Base-by-base conservation (phyloP, 2,888 invertebrate genomes). In the Adelognathus sp. region DNA sequence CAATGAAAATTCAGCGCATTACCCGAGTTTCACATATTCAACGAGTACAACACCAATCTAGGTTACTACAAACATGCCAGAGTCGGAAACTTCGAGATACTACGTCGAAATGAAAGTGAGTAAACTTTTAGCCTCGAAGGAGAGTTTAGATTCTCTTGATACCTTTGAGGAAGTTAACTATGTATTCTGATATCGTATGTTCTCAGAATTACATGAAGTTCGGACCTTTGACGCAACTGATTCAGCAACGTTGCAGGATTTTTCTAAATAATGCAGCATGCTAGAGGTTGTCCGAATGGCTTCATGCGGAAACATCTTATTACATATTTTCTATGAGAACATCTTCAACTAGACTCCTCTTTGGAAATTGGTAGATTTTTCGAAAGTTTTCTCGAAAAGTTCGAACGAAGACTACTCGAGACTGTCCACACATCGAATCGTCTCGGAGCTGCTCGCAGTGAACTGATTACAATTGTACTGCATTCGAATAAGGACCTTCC, bases 81-180 rank as follows among this genome's bases (percentile, higher is more conserved):
- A 50, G 50, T 24, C 24, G 24, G 24, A 50, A 24, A 9, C n/a
- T 36, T 36, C 9, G n/a, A 36, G 9, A 36, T 36, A 36, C 36
- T n/a, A n/a, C n/a, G n/a, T 9, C 36, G 36, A 36, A 36, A 36
- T 36, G 36, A n/a, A 36, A 11, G n/a, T 36, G 36, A 36, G 21
- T 50, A 50, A 50, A 50, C 50, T 50, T 50, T 11, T 21, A 50
- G 50, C 24, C 50, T 21, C 50, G 24, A 50, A 50, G 50, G 50
- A 50, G 50, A 50, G 24, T 11, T 50, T 50, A 24, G 50, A 21
- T n/a, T 24, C 50, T 7, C 21, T 9, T 46, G 2, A 50, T 21
- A 50, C 11, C 4, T 21, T 2, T 21, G n/a, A 50, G 21, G n/a
- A 50, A 50, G 9, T 50, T 44, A 16, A 21, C 11, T 11, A 21